phyloP scores from a whole-genome alignment of 2,797 vertebrate genomes.

The Semotilus atromaculatus region DNA sequence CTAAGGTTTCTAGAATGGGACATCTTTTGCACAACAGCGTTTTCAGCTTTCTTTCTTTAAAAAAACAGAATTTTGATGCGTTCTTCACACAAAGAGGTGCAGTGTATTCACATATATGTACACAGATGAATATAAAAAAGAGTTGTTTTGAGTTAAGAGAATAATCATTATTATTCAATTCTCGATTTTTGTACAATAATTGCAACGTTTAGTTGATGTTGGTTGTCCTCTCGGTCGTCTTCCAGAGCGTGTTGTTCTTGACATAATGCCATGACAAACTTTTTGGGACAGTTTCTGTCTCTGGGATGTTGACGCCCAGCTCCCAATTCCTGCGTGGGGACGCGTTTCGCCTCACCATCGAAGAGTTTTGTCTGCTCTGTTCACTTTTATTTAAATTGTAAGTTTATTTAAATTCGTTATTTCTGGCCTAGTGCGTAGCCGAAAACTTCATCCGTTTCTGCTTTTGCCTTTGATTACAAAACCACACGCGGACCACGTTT shows the following conservation, averaged over 20 bases:
- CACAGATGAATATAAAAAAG: conserved; percentile 86
- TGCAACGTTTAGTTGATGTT: conserved; percentile 64
- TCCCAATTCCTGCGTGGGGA: conserved; percentile 54
- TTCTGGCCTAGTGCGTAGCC: conserved; percentile 82
- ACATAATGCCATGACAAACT: conserved; percentile 52
- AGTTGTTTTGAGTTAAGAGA: conserved; percentile 73
- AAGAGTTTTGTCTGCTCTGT: conserved; percentile 45
- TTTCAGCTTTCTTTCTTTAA: conserved; percentile 50
- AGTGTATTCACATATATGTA: conserved; percentile 84
- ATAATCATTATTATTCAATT: conserved; percentile 74
- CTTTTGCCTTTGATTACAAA: conserved; percentile 95
- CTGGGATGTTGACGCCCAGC: conserved; percentile 61
- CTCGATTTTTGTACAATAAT: conserved; percentile 81
- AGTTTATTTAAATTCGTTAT: conserved; percentile 26
- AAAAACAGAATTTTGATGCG: conserved; percentile 63
- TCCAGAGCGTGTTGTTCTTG: conserved; percentile 41
- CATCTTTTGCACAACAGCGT: conserved; percentile 58
- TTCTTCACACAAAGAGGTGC: conserved; percentile 75
- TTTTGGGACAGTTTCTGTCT: conserved; percentile 44
- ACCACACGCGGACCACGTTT: conserved; percentile 94
- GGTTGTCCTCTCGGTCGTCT: conserved; percentile 42
- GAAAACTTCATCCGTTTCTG: conserved; percentile 97
- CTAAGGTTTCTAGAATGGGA: conserved; percentile 59
- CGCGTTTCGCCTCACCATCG: conserved; percentile 32
- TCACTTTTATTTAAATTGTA: conserved; percentile 2